Percentiles rank a stretch among this genome's conserved stretches.
Conservation (phyloP, 2,113 vertebrate species). For the Euleptes europaea region DNA sequence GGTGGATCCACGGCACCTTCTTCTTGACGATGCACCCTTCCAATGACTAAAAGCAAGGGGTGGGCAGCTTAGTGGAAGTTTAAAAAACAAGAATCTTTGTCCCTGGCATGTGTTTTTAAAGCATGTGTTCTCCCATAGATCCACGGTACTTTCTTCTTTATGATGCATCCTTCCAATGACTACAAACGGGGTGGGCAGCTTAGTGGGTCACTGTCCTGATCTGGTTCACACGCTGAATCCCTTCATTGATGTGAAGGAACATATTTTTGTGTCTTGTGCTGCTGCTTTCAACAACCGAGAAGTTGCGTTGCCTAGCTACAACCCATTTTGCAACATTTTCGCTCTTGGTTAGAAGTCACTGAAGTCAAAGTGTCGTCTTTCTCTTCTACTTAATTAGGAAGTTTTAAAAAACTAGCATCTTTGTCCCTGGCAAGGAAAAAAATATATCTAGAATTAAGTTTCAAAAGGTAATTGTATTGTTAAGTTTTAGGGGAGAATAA, state of each 20-base stretch:
- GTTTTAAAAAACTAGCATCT: background rate
- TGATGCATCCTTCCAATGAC: too few relatives aligned
- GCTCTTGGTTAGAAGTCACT: background rate
- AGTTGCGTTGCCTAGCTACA: background rate
- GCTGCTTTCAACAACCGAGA: background rate
- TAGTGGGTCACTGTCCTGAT: too few relatives aligned
- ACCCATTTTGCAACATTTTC: background rate
- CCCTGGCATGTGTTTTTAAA: too few relatives aligned
- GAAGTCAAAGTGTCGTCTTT: background rate
- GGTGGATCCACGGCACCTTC: too few relatives aligned
- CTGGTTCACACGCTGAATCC: background rate
- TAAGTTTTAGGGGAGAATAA: conserved; percentile 56
- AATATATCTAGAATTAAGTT: conserved; percentile 31
- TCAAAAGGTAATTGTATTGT: conserved; percentile 54
- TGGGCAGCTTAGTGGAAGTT: background rate
- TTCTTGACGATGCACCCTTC: too few relatives aligned
- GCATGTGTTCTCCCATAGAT: too few relatives aligned
- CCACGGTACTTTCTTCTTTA: too few relatives aligned
- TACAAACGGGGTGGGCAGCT: background rate
- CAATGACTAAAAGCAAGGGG: too few relatives aligned
- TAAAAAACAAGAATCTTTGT: too few relatives aligned
- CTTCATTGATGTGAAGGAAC: background rate
- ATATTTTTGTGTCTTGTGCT: background rate
- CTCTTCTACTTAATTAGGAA: background rate
- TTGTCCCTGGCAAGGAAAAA: background rate